Evolutionary conservation across 2,888 invertebrate species (phyloP), one percentile per base, ranked within the genome.

Genomic region (Parapristionchus giblindavisi): DNA sequence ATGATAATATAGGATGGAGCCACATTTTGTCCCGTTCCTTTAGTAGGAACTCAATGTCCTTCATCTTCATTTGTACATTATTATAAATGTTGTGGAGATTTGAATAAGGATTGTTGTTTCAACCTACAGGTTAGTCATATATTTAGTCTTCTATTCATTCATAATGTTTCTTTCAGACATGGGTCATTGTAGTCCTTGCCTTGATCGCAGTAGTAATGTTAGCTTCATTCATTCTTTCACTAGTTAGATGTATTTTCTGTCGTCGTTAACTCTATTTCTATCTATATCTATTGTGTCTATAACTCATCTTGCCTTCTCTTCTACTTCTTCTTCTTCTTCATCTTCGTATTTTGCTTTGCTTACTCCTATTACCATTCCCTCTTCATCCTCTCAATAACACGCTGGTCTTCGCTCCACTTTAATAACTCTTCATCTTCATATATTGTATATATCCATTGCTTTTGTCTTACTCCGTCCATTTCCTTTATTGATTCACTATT

Each of bases 81-180:
- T 78, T 85, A 83, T 81, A 82, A 83, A 68, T 86, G 86, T 76
- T 87, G 86, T 61, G 86, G 86, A 58, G 80, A 82, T n/a, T 75
- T 85, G 51, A 81, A 82, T 75, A 83, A 81, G 76, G 85, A 85
- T 56, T 85, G 85, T 77, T 85, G 85, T 77, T 83, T 85, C 79
- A 81, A 83, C 61, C 80, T 85, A 27, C 85, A 85, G 80, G 84
- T 83, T 54, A 24, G 3, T 63, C 14, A n/a, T 27, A 27, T 32
- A 21, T 61, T 32, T 52, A 5, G n/a, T 36, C 32, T 24, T 29
- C 3, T 43, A 65, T 5, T 27, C 52, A 21, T 17, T 32, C 38
- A 34, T 24, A 11, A 38, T 38, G 43, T 14, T 36, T 6, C 24
- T 78, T 80, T 36, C 80, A 82, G 81, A 79, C 79, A 24, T 86